Conservation (phyloP, 1,140 invertebrate species). For the honey bee (Apis mellifera) region DNA sequence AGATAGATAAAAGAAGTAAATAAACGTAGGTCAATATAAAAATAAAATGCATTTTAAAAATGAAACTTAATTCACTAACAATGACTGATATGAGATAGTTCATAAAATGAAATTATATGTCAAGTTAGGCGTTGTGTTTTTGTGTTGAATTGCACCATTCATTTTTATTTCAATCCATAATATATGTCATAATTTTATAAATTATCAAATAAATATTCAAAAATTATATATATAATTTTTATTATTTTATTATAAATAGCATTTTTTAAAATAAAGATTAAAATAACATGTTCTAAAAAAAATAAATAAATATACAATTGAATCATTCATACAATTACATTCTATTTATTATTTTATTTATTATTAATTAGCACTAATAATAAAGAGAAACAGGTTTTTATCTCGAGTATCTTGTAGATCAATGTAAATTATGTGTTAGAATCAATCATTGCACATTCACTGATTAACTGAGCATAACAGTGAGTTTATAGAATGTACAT, state of each 20-base stretch:
- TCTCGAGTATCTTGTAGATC: neutral
- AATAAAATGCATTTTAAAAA: neutral
- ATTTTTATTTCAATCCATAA: neutral
- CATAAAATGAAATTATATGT: neutral
- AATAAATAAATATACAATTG: neutral
- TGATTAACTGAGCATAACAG: neutral
- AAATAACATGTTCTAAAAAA: neutral
- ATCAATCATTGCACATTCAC: neutral
- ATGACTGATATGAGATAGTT: neutral
- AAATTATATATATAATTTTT: neutral
- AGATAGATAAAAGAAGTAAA: constrained; percentile 25
- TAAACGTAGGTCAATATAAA: neutral
- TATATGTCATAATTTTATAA: neutral
- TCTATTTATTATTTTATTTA: neutral
- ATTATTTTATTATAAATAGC: too few relatives aligned
- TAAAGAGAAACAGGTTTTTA: neutral
- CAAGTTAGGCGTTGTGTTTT: neutral
- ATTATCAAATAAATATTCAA: neutral
- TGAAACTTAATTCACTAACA: too few relatives aligned
- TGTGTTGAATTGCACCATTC: neutral
- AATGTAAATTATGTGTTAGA: neutral
- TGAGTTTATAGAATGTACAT: too few relatives aligned
- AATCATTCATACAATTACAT: constrained; percentile 1
- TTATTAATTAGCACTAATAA: constrained; percentile 9
- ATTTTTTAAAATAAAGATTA: neutral